phyloP scores from a whole-genome alignment of 2,113 vertebrate genomes.

The Spea multiplicata region DNA sequence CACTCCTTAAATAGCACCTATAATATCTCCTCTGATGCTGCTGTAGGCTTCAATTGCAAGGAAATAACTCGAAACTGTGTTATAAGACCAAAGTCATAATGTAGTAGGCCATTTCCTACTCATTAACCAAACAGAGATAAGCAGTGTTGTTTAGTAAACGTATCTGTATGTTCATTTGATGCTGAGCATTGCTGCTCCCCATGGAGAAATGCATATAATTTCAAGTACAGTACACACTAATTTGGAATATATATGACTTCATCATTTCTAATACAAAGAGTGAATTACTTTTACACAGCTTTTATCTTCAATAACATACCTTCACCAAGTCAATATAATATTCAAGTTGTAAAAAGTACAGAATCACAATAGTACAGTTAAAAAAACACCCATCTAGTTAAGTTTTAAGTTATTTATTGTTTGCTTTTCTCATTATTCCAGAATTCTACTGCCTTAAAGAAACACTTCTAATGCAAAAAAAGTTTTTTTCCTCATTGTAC shows the following conservation, averaged over 20 bases:
- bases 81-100: no score
- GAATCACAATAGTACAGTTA: conserved; percentile 35
- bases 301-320: conserved; percentile 36
- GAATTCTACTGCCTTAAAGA: conserved; percentile 38
- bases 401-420: conserved; percentile 47
- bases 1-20: no score
- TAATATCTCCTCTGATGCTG: no score
- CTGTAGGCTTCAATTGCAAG: no score
- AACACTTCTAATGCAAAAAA: conserved; percentile 45
- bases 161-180: not conserved
- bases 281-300: conserved; percentile 40
- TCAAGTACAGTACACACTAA: conserved; percentile 18
- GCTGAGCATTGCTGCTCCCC: conserved; percentile 18
- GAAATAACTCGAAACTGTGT: no score
- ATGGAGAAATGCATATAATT: conserved; percentile 25
- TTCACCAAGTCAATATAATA: conserved; percentile 16
- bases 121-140: no score
- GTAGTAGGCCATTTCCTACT: no score
- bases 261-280: conserved; percentile 29
- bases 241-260: conserved; percentile 35
- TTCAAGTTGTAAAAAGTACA: conserved; percentile 36
- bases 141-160: not conserved
- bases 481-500: conserved; percentile 44
- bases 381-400: conserved; percentile 37
- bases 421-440: conserved; percentile 40